Percentiles rank a stretch among this genome's conserved stretches.
Evolutionary conservation across 2,888 invertebrate genomes (phyloP).

Genomic region (Dorcus hopei): DNA sequence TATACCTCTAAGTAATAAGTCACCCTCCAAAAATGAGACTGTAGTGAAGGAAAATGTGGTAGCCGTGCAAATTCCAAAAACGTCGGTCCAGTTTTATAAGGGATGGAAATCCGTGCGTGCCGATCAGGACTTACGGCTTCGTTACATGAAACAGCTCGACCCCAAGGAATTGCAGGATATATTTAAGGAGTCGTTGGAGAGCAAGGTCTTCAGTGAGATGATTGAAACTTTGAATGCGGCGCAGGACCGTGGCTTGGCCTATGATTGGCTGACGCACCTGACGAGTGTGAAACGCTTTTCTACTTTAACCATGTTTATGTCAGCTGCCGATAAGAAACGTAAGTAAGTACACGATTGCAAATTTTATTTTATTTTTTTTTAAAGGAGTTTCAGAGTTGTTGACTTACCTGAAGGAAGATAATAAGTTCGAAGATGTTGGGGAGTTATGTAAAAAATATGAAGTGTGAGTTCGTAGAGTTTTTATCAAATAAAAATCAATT

Average conservation of each 20-base stretch:
- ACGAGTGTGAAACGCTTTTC: constrained; percentile 62
- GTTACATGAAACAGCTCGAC: constrained; percentile 60
- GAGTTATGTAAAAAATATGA: too few relatives aligned
- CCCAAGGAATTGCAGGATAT: constrained; percentile 58
- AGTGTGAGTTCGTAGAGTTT: too few relatives aligned
- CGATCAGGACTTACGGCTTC: constrained; percentile 52
- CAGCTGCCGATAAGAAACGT: constrained; percentile 59
- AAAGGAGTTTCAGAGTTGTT: background rate
- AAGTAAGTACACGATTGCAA: constrained; percentile 10
- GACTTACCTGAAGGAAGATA: background rate
- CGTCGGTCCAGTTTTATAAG: constrained; percentile 63
- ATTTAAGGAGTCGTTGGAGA: constrained; percentile 67
- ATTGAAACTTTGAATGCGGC: constrained; percentile 50
- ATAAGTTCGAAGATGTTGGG: too few relatives aligned
- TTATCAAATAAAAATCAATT: too few relatives aligned
- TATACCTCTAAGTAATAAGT: constrained; percentile 7
- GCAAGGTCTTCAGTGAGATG: constrained; percentile 60
- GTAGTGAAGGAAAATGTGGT: too few relatives aligned
- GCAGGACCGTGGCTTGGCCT: constrained; percentile 40
- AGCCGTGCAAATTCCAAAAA: constrained; percentile 52
- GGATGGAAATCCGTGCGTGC: constrained; percentile 60
- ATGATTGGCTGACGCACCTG: constrained; percentile 55
- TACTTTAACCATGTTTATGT: constrained; percentile 63
- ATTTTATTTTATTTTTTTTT: background rate
- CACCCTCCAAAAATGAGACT: too few relatives aligned